Conservation (phyloP, 1,140 invertebrate species). For the Thaumetopoea pityocampa region DNA sequence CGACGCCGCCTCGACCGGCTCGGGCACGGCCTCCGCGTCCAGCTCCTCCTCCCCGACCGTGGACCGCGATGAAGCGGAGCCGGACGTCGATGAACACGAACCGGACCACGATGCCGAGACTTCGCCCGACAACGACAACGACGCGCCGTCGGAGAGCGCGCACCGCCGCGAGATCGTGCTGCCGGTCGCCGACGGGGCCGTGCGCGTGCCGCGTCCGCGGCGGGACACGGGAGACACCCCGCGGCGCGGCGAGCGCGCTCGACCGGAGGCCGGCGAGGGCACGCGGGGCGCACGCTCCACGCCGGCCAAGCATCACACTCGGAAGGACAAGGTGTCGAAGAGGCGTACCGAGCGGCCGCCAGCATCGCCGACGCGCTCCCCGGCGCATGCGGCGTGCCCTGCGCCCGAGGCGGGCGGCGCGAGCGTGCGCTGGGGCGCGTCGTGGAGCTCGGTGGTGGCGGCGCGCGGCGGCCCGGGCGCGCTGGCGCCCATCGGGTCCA, state of each 20-base stretch:
- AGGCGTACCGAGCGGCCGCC: constrained; percentile 21
- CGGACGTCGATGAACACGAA: constrained; percentile 9
- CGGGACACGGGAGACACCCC: constrained; percentile 6
- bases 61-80: constrained; percentile 16
- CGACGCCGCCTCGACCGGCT: constrained; percentile 29
- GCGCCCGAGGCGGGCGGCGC: constrained; percentile 5
- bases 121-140: neutral
- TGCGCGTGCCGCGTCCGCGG: constrained; percentile 10
- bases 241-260: constrained; percentile 3
- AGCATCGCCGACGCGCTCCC: constrained; percentile 20
- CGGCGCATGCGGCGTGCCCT: constrained; percentile 15
- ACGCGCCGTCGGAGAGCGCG: neutral
- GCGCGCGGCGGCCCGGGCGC: constrained; percentile 12
- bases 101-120: constrained; percentile 10
- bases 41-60: constrained; percentile 30
- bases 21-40: constrained; percentile 28
- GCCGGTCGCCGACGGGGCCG: constrained; percentile 8
- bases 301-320: constrained; percentile 17
- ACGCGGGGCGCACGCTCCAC: constrained; percentile 7
- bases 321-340: constrained; percentile 25
- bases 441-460: constrained; percentile 35
- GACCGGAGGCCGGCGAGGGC: constrained; percentile 9
- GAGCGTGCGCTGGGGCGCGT: constrained; percentile 36
- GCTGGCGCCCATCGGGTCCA: constrained; percentile 25
- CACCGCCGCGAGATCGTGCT: neutral